Conservation (phyloP, 2,888 invertebrate genomes). For the Platycheirus rosarum region DNA sequence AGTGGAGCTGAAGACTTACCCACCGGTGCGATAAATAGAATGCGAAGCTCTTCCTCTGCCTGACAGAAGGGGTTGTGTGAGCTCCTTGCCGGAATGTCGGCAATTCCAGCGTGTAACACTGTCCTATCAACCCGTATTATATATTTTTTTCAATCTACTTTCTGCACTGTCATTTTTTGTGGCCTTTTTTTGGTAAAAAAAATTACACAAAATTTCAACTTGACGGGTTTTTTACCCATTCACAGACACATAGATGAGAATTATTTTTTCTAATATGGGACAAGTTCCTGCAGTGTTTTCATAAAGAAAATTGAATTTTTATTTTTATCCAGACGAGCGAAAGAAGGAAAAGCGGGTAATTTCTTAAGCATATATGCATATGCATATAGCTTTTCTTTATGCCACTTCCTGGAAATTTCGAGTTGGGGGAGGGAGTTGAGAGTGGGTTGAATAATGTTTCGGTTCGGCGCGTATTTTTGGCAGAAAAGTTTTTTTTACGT, state of each 20-base stretch:
- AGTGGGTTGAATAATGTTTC: constrained; percentile 15
- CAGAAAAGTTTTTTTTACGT: not conserved
- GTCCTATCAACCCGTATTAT: constrained; percentile 30
- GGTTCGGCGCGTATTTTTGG: constrained; percentile 15
- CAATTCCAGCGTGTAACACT: constrained; percentile 31
- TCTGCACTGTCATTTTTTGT: constrained; percentile 36
- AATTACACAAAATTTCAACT: not conserved
- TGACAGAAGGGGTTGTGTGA: not conserved
- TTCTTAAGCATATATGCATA: constrained; percentile 46
- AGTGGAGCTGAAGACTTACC: constrained; percentile 11
- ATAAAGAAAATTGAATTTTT: constrained; percentile 58
- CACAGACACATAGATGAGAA: no score
- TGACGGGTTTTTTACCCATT: no score
- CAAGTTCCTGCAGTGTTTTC: constrained; percentile 50
- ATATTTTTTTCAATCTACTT: constrained; percentile 42
- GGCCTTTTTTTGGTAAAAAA: constrained; percentile 21
- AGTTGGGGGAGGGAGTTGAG: constrained; percentile 2
- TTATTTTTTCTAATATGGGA: constrained; percentile 34
- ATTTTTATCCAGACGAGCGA: constrained; percentile 29
- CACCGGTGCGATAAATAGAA: constrained; percentile 37
- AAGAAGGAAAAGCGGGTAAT: constrained; percentile 39
- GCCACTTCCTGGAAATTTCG: constrained; percentile 34
- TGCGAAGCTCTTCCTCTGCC: not conserved
- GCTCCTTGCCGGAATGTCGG: constrained; percentile 24
- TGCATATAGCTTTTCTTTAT: constrained; percentile 12